Base-by-base conservation (phyloP, 1,140 invertebrate species). In the Ceratosolen fusciceps region DNA sequence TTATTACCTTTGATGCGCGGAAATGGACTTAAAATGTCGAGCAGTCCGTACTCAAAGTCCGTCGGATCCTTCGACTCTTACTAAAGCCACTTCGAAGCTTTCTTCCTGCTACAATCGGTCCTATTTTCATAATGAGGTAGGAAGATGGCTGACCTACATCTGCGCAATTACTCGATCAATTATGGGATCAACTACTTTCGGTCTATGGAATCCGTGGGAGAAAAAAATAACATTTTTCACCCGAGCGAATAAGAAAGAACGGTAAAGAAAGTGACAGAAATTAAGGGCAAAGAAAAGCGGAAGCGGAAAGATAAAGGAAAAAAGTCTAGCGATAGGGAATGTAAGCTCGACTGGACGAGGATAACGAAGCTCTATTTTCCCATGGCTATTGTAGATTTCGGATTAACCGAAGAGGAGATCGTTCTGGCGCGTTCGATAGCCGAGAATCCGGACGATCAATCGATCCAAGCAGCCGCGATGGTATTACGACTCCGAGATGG, bases 381-480 rank as follows among this genome's bases (percentile, higher is more conserved):
- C n/a, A n/a, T 43, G 12, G 12, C 12, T 7, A 43, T 43, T 86
- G 81, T 87, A 95, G 95, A 96, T 90, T 90, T 93, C 52, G 95
- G 95, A 62, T 90, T 97, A 58, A 96, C 96, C 24, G 96, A 97
- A 90, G 96, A 98, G 88, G 96, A 98, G 91, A 92, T 97, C 68
- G 93, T 97, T 24, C 89, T 97, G 74, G 93, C 95, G 74, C 96
- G 96, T 84, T 94, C 94, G 21, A 94, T 94, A 62, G 91, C 92
- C 78, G 95, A 96, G 84, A 93, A 92, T 67, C 91, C 94, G 1
- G 95, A 96, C 72, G 95, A 95, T 85, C 92, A 95, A 26, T 92
- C 90, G 24, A 89, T 93, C 12, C 95, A 96, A 85, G 92, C 93
- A 82, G 94, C 96, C 37, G 95, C 95, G 21, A 84, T 98, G 31